Evolutionary conservation across 2,888 invertebrate genomes (phyloP), one percentile per base, ranked within the genome.

Genomic region (Amphipoea lucens): DNA sequence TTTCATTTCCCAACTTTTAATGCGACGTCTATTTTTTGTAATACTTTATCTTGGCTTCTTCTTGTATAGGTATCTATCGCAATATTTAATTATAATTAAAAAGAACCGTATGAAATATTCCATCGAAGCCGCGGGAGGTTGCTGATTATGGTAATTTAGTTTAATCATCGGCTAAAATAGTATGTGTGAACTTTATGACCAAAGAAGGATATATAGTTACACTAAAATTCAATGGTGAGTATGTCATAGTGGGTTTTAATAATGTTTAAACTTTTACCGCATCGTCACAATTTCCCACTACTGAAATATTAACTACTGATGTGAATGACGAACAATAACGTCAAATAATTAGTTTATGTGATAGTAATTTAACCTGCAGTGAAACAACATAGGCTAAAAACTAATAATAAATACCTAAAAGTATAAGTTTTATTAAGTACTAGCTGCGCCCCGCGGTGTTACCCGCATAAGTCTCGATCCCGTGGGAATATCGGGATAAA

Each of bases 11-110:
- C 40, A 14, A 40, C 5, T 45, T 67, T 54, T 9, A 23, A n/a
- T 62, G 29, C n/a, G n/a, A 36, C 17, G 6, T 69, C 17, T 69
- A 36, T 69, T 63, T 48, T 29, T 69, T 69, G 42, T n/a, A 42
- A 6, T 14, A 48, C 42, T 12, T 4, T 65, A 40, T 63, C n/a
- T 54, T 48, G 3, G 29, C 17, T 51, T 74, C 14, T 57, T 60
- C 42, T 51, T 23, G 4, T 57, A 14, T 51, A 45, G 11, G 45
- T 45, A 60, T 68, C 45, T 68, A 60, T 72, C 20, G 66, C 66
- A 74, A 74, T 63, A 74, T 66, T 74, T 63, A 29, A 66, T 51
- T 67, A 71, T 76, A 62, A 57, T 68, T 84, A 75, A 68, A 65
- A 62, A 74, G 51, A 6, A 75, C 40, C 23, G 14, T 51, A 40